Conservation (phyloP, 1,140 invertebrate genomes). For the Drosophila ironensis region DNA sequence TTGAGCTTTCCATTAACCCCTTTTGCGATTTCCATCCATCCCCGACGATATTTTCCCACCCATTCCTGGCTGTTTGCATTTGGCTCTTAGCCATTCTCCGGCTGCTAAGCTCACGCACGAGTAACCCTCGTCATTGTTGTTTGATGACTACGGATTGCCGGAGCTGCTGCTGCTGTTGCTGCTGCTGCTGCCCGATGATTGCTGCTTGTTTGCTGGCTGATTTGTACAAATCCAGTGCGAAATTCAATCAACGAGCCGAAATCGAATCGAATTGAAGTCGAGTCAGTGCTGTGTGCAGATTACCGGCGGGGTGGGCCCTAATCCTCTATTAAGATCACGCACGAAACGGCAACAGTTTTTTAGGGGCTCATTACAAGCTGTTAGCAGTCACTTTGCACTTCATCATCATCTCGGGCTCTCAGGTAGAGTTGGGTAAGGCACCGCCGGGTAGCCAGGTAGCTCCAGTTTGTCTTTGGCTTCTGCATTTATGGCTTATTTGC, state of each 20-base stretch:
- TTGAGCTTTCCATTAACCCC: constrained; percentile 14
- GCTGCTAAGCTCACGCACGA: constrained; percentile 35
- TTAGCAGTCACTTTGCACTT: constrained; percentile 74
- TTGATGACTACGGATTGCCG: constrained; percentile 14
- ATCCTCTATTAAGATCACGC: not conserved
- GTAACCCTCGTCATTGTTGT: constrained; percentile 52
- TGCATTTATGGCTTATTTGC: constrained; percentile 75
- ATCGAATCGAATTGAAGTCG: constrained; percentile 43
- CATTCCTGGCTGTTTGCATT: constrained; percentile 42
- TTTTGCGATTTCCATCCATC: not conserved
- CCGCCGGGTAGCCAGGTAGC: constrained; percentile 4
- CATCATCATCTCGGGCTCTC: too few relatives aligned
- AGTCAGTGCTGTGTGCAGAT: constrained; percentile 29
- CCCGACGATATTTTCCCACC: constrained; percentile 3
- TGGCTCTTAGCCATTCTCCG: not conserved
- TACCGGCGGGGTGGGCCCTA: not conserved
- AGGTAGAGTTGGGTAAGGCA: too few relatives aligned
- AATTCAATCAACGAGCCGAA: constrained; percentile 42
- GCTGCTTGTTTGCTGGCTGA: constrained; percentile 15
- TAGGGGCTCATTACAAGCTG: constrained; percentile 69
- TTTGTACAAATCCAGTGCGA: constrained; percentile 41
- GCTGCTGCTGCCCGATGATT: constrained; percentile 1
- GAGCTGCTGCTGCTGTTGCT: constrained; percentile 3
- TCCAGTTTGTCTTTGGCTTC: not conserved
- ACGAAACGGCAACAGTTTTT: constrained; percentile 50